phyloP scores from a whole-genome alignment of 2,797 vertebrate genomes.

The Mus caroli region DNA sequence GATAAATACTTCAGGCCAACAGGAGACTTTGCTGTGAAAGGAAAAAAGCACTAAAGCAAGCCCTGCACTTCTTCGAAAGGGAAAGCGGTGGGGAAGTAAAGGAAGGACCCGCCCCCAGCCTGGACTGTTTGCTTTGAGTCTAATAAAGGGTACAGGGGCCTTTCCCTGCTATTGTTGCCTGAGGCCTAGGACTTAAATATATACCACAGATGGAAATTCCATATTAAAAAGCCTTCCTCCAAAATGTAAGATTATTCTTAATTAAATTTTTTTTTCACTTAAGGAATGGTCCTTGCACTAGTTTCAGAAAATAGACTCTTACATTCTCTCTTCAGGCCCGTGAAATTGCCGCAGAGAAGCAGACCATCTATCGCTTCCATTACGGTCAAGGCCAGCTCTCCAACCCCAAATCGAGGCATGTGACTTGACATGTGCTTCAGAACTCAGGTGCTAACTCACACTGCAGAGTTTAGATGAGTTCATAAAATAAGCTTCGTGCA shows the following conservation, averaged over 20 bases:
- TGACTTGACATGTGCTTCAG: neutral
- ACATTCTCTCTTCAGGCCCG: slow-evolving; percentile 69
- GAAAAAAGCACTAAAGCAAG: neutral
- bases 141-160: slow-evolving; percentile 58
- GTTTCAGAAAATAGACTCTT: slow-evolving; percentile 77
- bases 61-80: neutral
- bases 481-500: neutral
- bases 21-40: neutral
- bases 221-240: slow-evolving; percentile 58
- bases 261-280: slow-evolving; percentile 67
- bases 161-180: slow-evolving; percentile 71
- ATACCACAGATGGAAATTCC: slow-evolving; percentile 74
- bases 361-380: neutral
- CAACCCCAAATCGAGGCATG: slow-evolving; percentile 4
- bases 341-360: slow-evolving; percentile 62
- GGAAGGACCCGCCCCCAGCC: neutral
- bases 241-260: slow-evolving; percentile 77
- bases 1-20: slow-evolving; percentile 10
- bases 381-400: slow-evolving; percentile 43
- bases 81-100: neutral
- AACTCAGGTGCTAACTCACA: slow-evolving; percentile 45
- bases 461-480: neutral
- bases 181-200: slow-evolving; percentile 81
- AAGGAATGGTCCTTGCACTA: slow-evolving; percentile 71
- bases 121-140: slow-evolving; percentile 69